These are phyloP conservation scores for Drosophila nr. perissopoda DNA, from an alignment of 2,888 invertebrate genomes.

Conservation along the genomic window DNA sequence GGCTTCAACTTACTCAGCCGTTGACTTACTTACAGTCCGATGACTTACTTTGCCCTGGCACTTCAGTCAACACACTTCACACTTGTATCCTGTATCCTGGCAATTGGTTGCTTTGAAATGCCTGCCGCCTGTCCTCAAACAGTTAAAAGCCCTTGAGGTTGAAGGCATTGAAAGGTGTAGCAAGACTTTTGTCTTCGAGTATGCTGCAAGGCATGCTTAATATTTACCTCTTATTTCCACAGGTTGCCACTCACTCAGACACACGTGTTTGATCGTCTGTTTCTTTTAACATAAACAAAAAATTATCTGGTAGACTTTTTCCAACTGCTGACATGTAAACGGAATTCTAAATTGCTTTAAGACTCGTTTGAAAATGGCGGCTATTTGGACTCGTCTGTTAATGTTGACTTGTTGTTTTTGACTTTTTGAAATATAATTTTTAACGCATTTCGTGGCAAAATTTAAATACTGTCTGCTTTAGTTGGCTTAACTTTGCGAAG, in stretches of 20 bases:
- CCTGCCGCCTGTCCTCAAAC: constrained; percentile 31
- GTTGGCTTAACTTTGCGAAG: constrained; percentile 2
- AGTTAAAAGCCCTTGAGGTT: constrained; percentile 31
- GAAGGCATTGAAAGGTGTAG: constrained; percentile 35
- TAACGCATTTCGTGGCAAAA: not conserved
- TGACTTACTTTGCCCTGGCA: constrained; percentile 49
- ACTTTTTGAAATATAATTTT: not conserved
- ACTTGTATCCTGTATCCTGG: constrained; percentile 14
- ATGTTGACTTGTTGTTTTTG: not conserved
- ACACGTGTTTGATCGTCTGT: not conserved
- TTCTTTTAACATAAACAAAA: not conserved
- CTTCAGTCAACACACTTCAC: constrained; percentile 26
- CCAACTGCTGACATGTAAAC: not conserved
- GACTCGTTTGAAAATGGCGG: not conserved
- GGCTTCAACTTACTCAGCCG: constrained; percentile 16
- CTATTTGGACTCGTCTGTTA: not conserved
- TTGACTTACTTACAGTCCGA: constrained; percentile 28
- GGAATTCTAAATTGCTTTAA: not conserved
- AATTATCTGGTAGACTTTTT: not conserved
- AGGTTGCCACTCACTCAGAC: not conserved
- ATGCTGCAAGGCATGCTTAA: constrained; percentile 6
- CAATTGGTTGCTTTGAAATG: constrained; percentile 29
- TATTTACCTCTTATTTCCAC: constrained; percentile 37
- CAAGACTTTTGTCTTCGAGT: constrained; percentile 29
- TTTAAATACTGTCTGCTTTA: not conserved